Conservation (phyloP, 92 coral and sea anemone species). For the Palythoa grandis region DNA sequence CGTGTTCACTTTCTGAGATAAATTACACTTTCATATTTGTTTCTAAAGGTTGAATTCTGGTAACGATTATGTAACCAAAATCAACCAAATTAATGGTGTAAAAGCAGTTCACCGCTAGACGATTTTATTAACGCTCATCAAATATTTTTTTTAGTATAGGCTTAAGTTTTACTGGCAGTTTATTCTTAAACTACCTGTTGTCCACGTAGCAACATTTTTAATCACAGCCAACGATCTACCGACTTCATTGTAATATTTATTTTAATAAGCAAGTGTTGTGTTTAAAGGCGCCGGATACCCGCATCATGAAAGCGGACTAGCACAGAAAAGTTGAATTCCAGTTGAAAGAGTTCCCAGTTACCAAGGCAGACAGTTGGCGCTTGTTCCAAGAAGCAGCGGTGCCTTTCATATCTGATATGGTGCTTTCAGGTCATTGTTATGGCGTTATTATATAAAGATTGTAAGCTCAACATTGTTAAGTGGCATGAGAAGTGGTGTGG, state of each 20-base stretch:
- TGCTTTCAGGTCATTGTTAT: background rate
- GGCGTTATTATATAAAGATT: background rate
- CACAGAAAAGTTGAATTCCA: conserved; percentile 3
- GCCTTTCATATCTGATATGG: background rate
- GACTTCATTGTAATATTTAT: conserved; percentile 3
- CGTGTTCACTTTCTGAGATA: too few relatives aligned
- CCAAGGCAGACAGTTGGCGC: conserved; percentile 11
- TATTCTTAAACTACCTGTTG: too few relatives aligned
- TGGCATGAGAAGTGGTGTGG: conserved; percentile 10
- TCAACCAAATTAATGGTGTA: too few relatives aligned
- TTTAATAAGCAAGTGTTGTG: conserved; percentile 9
- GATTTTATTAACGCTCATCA: too few relatives aligned
- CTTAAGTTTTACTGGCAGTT: too few relatives aligned
- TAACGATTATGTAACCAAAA: too few relatives aligned
- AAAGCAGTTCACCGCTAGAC: too few relatives aligned
- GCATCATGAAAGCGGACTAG: background rate
- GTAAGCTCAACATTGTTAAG: conserved; percentile 1
- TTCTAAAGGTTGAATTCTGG: too few relatives aligned
- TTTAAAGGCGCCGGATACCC: background rate
- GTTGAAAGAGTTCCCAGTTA: background rate
- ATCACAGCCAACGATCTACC: background rate
- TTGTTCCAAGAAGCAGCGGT: background rate
- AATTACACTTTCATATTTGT: too few relatives aligned
- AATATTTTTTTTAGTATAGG: too few relatives aligned
- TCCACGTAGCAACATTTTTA: background rate